A percentile compares a stretch with the other conserved stretches of the same genome.
Evolutionary conservation across 2,888 invertebrate species (phyloP).

Genomic region (Polyploca ridens): DNA sequence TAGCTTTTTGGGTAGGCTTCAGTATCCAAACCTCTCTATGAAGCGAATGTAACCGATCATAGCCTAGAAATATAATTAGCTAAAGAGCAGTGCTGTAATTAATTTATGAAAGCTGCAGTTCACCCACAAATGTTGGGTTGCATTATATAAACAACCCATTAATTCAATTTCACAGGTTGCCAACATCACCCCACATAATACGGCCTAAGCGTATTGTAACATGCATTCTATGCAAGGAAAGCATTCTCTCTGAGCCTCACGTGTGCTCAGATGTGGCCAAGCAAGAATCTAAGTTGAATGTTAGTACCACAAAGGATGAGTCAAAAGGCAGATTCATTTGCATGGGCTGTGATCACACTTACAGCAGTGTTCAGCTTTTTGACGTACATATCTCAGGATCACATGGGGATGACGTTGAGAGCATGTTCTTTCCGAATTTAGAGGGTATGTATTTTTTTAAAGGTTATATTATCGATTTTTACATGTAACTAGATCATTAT

Average conservation of each 20-base stretch:
- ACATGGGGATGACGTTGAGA: conserved; percentile 51
- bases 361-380: conserved; percentile 42
- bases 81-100: not conserved
- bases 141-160: no score
- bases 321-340: conserved; percentile 38
- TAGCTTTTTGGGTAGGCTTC: no score
- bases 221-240: conserved; percentile 42
- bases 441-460: conserved; percentile 38
- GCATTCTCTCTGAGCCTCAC: conserved; percentile 24
- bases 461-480: not conserved
- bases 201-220: conserved; percentile 53
- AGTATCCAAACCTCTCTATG: not conserved
- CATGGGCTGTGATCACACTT: conserved; percentile 51
- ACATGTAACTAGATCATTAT: no score
- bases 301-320: not conserved
- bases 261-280: conserved; percentile 18
- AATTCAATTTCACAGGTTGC: conserved; percentile 33
- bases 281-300: not conserved
- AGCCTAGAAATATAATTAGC: not conserved
- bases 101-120: not conserved
- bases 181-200: conserved; percentile 43
- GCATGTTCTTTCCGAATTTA: conserved; percentile 53
- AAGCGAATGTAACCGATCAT: not conserved
- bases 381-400: conserved; percentile 52
- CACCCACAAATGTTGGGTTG: not conserved